Base-by-base conservation (phyloP, 1,140 invertebrate genomes). In the Drosophila quadrilineata region DNA sequence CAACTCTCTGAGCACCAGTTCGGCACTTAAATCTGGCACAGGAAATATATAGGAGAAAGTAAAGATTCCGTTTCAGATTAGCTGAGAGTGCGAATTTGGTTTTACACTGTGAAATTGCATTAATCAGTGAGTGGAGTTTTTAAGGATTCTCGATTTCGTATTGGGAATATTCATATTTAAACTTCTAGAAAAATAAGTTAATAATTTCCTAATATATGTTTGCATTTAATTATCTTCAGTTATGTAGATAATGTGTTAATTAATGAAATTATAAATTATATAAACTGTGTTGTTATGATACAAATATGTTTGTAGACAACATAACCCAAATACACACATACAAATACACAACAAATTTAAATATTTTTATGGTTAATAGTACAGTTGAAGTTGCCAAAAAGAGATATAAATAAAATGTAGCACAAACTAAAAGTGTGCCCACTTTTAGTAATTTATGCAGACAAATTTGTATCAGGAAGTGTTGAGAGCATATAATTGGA, bases 31-130 rank as follows among this genome's bases (percentile, higher is more conserved):
- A 50, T 43, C 54, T 36, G 40, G 56, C 29, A 65, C 71, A 73
- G 75, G 75, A 58, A 79, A 79, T 79, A 79, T n/a, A n/a, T n/a
- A n/a, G n/a, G 74, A 56, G 29, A 46, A 53, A 50, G 49, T 40
- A 21, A 36, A 58, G 49, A 46, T 29, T 38, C 45, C 40, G 41
- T 48, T 52, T 53, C 41, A 35, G 22, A 29, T 36, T 59, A 19
- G 41, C 19, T 35, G 53, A 52, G 38, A 38, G 53, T 31, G 33
- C 33, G 6, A 43, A 22, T 14, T 43, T 43, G 40, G 5, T 9
- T 3, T 38, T 5, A 2, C 19, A 2, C 35, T 9, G 8, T 17
- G 14, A 16, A 40, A n/a, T n/a, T n/a, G n/a, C n/a, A n/a, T n/a
- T n/a, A n/a, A n/a, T n/a, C n/a, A n/a, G n/a, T n/a, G n/a, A n/a